Evolutionary conservation across 2,888 invertebrate genomes (phyloP).

Genomic region (Teleiodes luculella): DNA sequence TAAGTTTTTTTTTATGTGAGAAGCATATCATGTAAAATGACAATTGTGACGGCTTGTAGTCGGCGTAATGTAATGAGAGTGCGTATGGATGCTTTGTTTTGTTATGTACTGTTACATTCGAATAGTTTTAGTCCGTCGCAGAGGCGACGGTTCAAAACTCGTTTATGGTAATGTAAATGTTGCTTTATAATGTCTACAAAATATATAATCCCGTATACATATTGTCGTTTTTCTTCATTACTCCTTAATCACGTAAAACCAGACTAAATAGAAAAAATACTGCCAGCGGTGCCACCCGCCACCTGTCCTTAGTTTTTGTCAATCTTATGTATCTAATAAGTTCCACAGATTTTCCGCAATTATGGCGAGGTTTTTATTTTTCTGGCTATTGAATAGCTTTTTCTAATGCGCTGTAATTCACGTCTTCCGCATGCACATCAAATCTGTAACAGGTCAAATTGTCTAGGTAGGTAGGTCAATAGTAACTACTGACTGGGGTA

Average conservation of each 20-base stretch:
- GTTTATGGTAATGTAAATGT: conserved; percentile 77
- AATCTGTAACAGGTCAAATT: no score
- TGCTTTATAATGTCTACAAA: conserved; percentile 79
- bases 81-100: conserved; percentile 49
- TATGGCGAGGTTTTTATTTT: no score
- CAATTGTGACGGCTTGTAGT: conserved; percentile 28
- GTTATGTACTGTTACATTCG: conserved; percentile 77
- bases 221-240: conserved; percentile 43
- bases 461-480: no score
- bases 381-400: no score
- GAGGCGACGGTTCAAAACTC: conserved; percentile 58
- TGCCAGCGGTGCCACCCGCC: no score
- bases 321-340: no score
- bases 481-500: no score
- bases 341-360: no score
- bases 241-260: no score
- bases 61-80: conserved; percentile 30
- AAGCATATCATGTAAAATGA: conserved; percentile 48
- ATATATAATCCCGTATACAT: conserved; percentile 75
- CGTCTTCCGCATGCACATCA: no score
- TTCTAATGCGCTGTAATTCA: not conserved
- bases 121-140: conserved; percentile 63
- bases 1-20: conserved; percentile 61
- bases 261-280: no score
- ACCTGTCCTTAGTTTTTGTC: no score